phyloP scores from a whole-genome alignment of 2,113 vertebrate species.

The Chloropsis cyanopogon region DNA sequence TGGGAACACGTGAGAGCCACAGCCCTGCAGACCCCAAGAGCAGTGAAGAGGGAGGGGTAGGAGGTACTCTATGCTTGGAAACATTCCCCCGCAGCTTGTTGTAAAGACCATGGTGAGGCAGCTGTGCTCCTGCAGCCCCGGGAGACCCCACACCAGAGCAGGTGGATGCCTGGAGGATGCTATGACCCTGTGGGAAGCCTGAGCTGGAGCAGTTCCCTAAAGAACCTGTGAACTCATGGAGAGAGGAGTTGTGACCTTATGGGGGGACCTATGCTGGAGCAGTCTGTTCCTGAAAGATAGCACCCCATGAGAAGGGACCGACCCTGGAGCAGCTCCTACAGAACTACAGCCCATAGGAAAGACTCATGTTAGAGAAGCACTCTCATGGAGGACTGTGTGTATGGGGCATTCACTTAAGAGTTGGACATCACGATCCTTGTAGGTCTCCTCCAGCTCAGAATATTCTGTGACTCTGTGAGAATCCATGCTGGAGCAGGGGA shows the following conservation, averaged over 20 bases:
- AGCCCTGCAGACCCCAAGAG: neutral
- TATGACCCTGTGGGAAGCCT: neutral
- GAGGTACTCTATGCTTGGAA: neutral
- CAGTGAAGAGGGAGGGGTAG: neutral
- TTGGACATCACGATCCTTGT: neutral
- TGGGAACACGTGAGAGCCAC: neutral
- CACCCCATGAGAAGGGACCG: neutral
- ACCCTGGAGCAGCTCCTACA: neutral
- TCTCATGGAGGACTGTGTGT: no score
- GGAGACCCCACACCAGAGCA: neutral
- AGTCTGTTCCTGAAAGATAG: neutral
- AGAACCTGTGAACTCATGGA: neutral
- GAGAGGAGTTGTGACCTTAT: neutral
- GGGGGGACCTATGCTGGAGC: neutral
- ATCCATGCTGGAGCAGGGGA: neutral
- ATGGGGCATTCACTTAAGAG: neutral
- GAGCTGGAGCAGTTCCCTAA: neutral
- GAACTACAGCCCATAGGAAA: neutral
- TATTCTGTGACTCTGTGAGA: neutral
- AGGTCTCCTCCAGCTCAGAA: neutral
- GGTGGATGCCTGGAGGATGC: neutral
- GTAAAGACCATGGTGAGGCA: neutral
- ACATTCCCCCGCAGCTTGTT: fast-evolving
- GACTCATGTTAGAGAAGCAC: neutral
- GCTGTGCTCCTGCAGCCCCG: neutral